These are phyloP conservation scores for Sipha maydis DNA, from an alignment of 2,888 invertebrate species.

Conservation along the genomic window DNA sequence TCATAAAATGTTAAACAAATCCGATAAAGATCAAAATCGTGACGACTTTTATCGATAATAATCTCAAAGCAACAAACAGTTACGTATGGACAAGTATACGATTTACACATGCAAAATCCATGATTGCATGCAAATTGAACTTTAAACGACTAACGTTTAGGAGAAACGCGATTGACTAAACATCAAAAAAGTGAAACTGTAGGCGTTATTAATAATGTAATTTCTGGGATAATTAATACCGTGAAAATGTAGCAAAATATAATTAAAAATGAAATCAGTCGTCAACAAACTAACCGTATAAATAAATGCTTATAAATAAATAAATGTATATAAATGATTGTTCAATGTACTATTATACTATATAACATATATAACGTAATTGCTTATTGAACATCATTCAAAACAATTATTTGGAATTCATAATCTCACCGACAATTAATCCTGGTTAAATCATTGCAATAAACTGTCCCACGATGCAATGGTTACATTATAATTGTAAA, in stretches of 20 bases:
- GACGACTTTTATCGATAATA: neutral
- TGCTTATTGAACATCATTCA: too few relatives aligned
- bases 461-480: too few relatives aligned
- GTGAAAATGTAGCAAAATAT: neutral
- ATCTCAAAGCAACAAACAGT: neutral
- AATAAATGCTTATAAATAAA: neutral
- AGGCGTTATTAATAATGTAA: neutral
- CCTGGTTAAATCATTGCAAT: too few relatives aligned
- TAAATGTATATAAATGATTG: neutral
- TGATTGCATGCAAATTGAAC: neutral
- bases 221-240: neutral
- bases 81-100: neutral
- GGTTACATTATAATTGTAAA: too few relatives aligned
- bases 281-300: neutral
- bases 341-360: too few relatives aligned
- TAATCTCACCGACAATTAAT: too few relatives aligned
- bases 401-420: too few relatives aligned
- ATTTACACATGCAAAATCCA: too few relatives aligned
- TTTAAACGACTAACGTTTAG: neutral
- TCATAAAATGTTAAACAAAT: neutral
- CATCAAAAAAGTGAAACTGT: neutral
- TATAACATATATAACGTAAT: too few relatives aligned
- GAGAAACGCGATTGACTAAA: neutral
- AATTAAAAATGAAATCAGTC: neutral
- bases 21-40: too few relatives aligned